Evolutionary conservation across 1,140 invertebrate species (phyloP).

Genomic region (Musca vetustissima): DNA sequence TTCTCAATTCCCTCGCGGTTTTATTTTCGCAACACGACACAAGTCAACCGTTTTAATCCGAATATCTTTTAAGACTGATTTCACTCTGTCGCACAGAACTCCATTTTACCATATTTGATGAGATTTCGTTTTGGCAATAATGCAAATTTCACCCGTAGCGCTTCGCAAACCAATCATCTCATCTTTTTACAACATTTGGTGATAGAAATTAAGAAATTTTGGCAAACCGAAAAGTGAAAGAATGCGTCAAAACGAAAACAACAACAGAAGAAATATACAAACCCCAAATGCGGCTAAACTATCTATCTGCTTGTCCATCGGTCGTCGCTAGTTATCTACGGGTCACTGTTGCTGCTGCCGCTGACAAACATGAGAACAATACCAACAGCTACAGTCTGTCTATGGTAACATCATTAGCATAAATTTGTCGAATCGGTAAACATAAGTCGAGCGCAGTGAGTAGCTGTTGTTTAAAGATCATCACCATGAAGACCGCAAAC

Average conservation of each 20-base stretch:
- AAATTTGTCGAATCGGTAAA: too few species aligned
- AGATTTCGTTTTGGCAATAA: background rate
- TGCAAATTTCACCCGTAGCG: constrained; percentile 13
- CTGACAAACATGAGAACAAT: too few species aligned
- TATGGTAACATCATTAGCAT: too few species aligned
- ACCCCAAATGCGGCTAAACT: too few species aligned
- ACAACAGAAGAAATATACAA: too few species aligned
- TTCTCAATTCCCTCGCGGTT: too few species aligned
- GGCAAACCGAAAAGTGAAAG: constrained; percentile 17
- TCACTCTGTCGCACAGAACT: background rate
- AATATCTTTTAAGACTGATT: constrained; percentile 8
- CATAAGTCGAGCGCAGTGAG: too few species aligned
- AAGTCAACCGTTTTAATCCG: constrained; percentile 5
- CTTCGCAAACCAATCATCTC: background rate
- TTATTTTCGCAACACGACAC: too few species aligned
- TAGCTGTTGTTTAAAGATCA: too few species aligned
- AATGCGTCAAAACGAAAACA: constrained; percentile 3
- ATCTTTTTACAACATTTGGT: constrained; percentile 2
- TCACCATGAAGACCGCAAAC: too few species aligned
- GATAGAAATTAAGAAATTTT: constrained; percentile 14
- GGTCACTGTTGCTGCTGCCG: background rate
- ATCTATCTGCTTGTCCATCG: too few species aligned
- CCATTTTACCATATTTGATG: constrained; percentile 2
- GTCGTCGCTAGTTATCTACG: background rate
- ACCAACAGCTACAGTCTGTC: too few species aligned